Evolutionary conservation across 1,140 invertebrate species (phyloP), one percentile per base, ranked within the genome.

Genomic region (Aphelenchoides avenae): DNA sequence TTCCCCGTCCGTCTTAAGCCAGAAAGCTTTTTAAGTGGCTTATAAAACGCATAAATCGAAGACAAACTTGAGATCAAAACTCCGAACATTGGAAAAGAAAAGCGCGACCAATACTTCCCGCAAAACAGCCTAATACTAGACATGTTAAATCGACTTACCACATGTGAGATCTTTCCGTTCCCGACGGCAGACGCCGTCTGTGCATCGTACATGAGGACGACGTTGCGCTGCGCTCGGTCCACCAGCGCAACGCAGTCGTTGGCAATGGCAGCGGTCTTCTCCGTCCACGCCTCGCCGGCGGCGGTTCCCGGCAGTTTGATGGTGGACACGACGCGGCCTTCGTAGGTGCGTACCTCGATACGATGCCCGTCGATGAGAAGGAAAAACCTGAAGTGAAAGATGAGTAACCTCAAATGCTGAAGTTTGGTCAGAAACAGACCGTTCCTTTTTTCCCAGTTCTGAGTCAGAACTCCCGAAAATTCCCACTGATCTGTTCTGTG

Each of bases 161-260:
- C 79, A 71, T 83, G 82, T 22, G 56, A 75, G 29, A 82, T 80
- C 79, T 84, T 84, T 18, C 83, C 83, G 76, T 89, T 87, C 68
- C 84, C 79, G 65, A 86, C 73, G 60, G 83, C 78, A 80, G 87
- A 83, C 68, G 84, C 84, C 77, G 84, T 83, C 61, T 84, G 71
- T 9, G 89, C 79, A 75, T 94, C 89, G 74, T 90, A 85, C n/a
- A 93, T 82, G 66, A 91, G 87, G 30, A 92, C 80, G 26, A 85
- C 86, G 84, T 88, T 90, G 53, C 84, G 80, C 77, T 91, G 87
- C 37, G 77, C 82, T 69, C 87, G 85, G 80, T 91, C 87, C 49
- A 36, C 11, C 13, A 36, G 34, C 36, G 87, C 88, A 27, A 92
- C 78, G 1, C 86, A 85, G 76, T 94, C 89, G 51, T 85, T 84